Evolutionary conservation across 2,888 invertebrate species (phyloP), one percentile per base, ranked within the genome.

Genomic region (Brenthis daphne): DNA sequence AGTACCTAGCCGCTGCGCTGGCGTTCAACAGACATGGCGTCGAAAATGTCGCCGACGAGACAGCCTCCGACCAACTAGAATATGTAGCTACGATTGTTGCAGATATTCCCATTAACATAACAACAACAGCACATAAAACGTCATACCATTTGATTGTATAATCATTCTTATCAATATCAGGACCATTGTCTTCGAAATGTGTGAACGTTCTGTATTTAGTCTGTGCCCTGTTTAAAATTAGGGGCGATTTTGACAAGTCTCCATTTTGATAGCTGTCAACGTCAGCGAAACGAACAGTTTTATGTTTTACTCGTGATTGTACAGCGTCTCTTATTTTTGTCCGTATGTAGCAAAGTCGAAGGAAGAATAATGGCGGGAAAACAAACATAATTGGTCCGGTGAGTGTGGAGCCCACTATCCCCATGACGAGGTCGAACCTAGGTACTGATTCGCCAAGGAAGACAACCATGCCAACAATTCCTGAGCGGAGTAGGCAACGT

Each of bases 311-410:
- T 20, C 64, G 11, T 47, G 58, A 55, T 68, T 72, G 33, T 65
- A 63, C 54, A 60, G 68, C 66, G 12, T 73, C 69, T 67, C 50
- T 70, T 66, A 81, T 77, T 67, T 81, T 76, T 1, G 86, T 80
- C 73, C 86, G 89, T 76, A 96, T 89, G 63, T 92, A 90, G 64
- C 94, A 87, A 12, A 97, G 94, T 82, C 94, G 95, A 0, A 96
- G 89, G 83, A 97, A 98, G 79, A 98, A 95, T 55, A 98, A 77
- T 0, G 98, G 96, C 0, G 98, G 98, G 69, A 97, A 94, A 70
- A 98, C 94, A 76, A 98, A 98, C 77, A 97, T 96, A 13, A 98
- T 87, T 0, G 98, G 96, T 0, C 97, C 97, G 0, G 96, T 96
- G 5, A 98, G 92, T 0, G 97, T 96, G 5, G 97, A 97, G 0